These are phyloP conservation scores for Corticium candelabrum DNA, from an alignment of 37 sponge, comb jelly and placozoan genomes.

Conservation along the genomic window DNA sequence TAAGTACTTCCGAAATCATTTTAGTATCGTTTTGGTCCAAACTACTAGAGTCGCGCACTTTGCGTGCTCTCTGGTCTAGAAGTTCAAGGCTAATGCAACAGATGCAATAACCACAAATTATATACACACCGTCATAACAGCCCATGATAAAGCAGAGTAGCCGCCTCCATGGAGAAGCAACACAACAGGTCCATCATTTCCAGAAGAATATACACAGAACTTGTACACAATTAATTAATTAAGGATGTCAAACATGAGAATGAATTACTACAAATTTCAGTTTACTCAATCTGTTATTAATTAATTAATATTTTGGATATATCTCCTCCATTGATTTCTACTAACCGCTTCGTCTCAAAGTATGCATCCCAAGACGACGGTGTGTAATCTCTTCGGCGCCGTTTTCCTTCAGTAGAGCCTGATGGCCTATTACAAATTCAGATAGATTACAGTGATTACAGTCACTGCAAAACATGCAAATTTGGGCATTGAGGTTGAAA, in stretches of 20 bases:
- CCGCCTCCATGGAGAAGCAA: slow-evolving; percentile 94
- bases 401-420: background rate
- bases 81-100: too few species aligned
- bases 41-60: too few species aligned
- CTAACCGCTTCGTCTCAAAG: slow-evolving; percentile 46
- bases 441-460: too few species aligned
- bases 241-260: background rate
- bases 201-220: slow-evolving; percentile 76
- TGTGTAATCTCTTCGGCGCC: slow-evolving; percentile 26
- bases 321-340: slow-evolving; percentile 21
- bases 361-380: slow-evolving; percentile 62
- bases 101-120: too few species aligned
- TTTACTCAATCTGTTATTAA: background rate
- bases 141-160: slow-evolving; percentile 94
- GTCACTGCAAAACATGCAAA: too few species aligned
- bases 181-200: slow-evolving; percentile 68
- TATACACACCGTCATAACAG: slow-evolving; percentile 69
- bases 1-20: too few species aligned
- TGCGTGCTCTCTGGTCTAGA: too few species aligned
- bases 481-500: too few species aligned
- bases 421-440: too few species aligned
- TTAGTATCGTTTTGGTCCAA: too few species aligned
- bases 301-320: slow-evolving; percentile 31
- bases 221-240: background rate
- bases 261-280: background rate